Conservation (phyloP, 1,140 invertebrate species). For the Eubasilissa regina region DNA sequence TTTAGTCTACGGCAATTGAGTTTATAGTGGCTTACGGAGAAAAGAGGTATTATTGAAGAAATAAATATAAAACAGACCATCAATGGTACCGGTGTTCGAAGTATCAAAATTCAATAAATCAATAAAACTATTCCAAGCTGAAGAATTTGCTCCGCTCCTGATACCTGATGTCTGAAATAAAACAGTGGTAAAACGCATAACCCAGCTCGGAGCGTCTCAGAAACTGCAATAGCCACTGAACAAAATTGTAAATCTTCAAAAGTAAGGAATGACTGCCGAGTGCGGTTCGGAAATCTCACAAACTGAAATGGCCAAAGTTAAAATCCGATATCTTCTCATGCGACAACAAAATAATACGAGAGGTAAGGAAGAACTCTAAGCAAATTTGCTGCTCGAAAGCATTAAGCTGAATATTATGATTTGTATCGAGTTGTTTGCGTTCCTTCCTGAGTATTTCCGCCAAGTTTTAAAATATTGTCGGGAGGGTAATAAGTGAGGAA, state of each 20-base stretch:
- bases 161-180: background rate
- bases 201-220: background rate
- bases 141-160: too few relatives aligned
- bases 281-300: slow-evolving; percentile 5
- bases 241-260: slow-evolving; percentile 31
- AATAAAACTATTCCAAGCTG: too few relatives aligned
- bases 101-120: too few relatives aligned
- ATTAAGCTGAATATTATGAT: background rate
- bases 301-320: slow-evolving; percentile 34
- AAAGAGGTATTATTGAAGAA: too few relatives aligned
- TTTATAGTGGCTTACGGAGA: too few relatives aligned
- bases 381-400: slow-evolving; percentile 8
- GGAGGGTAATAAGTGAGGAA: background rate
- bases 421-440: background rate
- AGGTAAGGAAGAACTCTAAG: background rate
- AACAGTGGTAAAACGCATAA: slow-evolving; percentile 27
- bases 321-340: slow-evolving; percentile 37
- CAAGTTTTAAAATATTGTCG: background rate
- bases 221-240: slow-evolving; percentile 38
- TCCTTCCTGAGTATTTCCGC: background rate
- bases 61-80: too few relatives aligned
- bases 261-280: slow-evolving; percentile 43
- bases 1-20: too few relatives aligned
- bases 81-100: too few relatives aligned
- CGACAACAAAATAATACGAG: slow-evolving; percentile 27